A percentile compares a stretch with the other conserved stretches of the same genome.
These are phyloP conservation scores for Hemithea aestivaria DNA, from an alignment of 2,888 invertebrate genomes.

Conservation along the genomic window DNA sequence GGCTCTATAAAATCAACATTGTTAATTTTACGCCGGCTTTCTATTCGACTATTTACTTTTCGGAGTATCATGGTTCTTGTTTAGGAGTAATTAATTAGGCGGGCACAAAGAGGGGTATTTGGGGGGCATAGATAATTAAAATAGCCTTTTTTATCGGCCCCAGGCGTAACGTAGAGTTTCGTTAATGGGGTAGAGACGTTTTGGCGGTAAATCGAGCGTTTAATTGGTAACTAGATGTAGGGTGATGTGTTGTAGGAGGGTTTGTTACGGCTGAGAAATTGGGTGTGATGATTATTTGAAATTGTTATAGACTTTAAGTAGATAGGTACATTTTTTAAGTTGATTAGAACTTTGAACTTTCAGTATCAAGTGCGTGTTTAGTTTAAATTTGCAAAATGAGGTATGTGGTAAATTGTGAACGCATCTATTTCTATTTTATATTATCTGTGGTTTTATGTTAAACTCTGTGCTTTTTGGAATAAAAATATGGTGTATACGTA, in stretches of 20 bases:
- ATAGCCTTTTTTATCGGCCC: no score
- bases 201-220: conserved; percentile 72
- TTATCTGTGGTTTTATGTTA: no score
- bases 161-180: conserved; percentile 55
- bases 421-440: no score
- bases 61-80: conserved; percentile 75
- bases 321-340: neutral
- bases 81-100: conserved; percentile 75
- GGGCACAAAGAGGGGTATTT: conserved; percentile 52
- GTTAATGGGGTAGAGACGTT: conserved; percentile 55
- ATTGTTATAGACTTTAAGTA: neutral
- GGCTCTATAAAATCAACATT: conserved; percentile 58
- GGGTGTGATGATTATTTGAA: no score
- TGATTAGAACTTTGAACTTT: neutral
- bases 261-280: conserved; percentile 7
- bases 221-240: conserved; percentile 61
- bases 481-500: no score
- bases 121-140: conserved; percentile 37
- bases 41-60: conserved; percentile 74
- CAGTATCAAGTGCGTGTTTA: no score
- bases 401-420: no score
- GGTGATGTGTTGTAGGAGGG: conserved; percentile 38
- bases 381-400: no score
- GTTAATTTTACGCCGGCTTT: conserved; percentile 60
- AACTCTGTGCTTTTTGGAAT: no score